These are phyloP conservation scores for Rhagologus leucostigma DNA, from an alignment of 2,113 vertebrate species.

Conservation along the genomic window DNA sequence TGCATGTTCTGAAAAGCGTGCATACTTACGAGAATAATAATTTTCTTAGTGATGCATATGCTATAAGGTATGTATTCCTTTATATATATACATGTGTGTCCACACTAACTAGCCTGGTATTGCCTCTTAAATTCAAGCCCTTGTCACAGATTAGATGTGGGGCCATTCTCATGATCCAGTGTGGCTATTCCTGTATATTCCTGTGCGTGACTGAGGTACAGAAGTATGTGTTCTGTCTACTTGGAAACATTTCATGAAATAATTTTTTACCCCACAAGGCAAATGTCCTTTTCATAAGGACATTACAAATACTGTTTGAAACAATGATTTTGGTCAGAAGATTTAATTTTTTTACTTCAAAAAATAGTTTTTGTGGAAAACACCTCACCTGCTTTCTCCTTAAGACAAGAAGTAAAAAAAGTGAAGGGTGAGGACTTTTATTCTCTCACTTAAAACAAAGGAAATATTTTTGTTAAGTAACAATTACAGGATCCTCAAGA, in stretches of 20 bases:
- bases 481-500: neutral
- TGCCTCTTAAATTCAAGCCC: neutral
- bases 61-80: neutral
- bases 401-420: neutral
- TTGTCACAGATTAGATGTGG: neutral
- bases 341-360: neutral
- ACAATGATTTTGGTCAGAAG: neutral
- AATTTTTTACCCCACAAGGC: accelerated
- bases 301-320: neutral
- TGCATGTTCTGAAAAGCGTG: neutral
- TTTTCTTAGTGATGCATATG: neutral
- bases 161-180: neutral
- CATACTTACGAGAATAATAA: neutral
- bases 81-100: too few species aligned
- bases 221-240: neutral
- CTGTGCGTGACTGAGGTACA: neutral
- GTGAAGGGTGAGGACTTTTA: neutral
- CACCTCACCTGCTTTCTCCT: neutral
- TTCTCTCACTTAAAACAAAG: neutral
- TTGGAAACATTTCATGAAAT: neutral
- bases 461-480: neutral
- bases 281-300: neutral
- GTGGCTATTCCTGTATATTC: neutral
- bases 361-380: neutral
- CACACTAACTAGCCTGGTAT: neutral